These are phyloP conservation scores for Drosophila affinis DNA, from an alignment of 2,888 invertebrate species.

Conservation along the genomic window DNA sequence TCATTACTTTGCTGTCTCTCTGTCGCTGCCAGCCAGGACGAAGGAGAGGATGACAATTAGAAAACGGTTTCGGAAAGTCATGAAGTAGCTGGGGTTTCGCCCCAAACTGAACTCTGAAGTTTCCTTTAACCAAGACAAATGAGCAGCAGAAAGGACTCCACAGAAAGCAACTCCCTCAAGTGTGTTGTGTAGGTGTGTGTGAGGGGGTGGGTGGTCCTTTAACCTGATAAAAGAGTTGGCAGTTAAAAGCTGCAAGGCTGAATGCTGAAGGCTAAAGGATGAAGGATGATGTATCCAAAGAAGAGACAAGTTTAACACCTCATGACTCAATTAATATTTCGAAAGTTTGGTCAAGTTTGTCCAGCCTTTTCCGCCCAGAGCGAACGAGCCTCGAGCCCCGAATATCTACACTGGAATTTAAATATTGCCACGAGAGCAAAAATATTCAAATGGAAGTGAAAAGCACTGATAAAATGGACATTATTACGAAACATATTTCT, in stretches of 20 bases:
- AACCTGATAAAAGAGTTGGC: conserved; percentile 2
- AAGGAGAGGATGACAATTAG: conserved; percentile 65
- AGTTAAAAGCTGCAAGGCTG: neutral
- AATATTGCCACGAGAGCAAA: too few species aligned
- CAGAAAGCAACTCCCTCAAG: conserved; percentile 4
- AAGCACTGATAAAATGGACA: too few species aligned
- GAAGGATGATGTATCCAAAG: neutral
- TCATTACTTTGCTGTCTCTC: conserved; percentile 28
- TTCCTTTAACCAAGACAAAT: conserved; percentile 57
- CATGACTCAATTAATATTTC: conserved; percentile 1
- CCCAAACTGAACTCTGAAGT: conserved; percentile 20
- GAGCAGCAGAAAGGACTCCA: conserved; percentile 41
- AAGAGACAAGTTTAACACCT: neutral
- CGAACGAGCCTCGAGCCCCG: too few species aligned
- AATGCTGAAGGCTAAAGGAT: too few species aligned
- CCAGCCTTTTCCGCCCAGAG: neutral
- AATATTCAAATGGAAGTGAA: too few species aligned
- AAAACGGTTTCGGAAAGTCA: conserved; percentile 55
- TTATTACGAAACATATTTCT: too few species aligned
- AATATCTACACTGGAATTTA: too few species aligned
- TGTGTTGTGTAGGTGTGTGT: neutral
- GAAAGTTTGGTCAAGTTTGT: neutral
- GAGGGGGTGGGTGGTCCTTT: neutral
- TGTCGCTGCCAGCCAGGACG: conserved; percentile 12
- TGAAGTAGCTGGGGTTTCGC: conserved; percentile 30